Conservation (phyloP, 30 jellyfish, hydroid and myxozoan species). For the Cassiopea andromeda region DNA sequence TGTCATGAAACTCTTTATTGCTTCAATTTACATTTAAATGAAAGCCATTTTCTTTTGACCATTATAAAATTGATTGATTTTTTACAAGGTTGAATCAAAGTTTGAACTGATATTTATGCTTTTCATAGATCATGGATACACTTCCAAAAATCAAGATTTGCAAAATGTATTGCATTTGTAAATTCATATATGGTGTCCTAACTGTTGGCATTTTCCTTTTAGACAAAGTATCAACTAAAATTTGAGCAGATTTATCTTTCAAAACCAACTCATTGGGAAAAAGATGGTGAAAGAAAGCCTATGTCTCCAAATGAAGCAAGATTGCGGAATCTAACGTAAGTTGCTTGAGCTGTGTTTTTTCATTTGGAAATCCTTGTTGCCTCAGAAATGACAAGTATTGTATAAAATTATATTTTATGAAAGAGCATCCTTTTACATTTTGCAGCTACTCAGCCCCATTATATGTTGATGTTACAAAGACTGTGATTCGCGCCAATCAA, state of each 20-base stretch:
- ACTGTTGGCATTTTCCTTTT: neutral
- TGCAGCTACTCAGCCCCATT: slow-evolving; percentile 97
- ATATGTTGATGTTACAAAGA: slow-evolving; percentile 94
- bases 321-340: slow-evolving; percentile 95
- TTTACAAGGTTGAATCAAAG: too few relatives aligned
- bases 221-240: slow-evolving; percentile 95
- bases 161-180: too few relatives aligned
- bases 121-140: too few relatives aligned
- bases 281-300: slow-evolving; percentile 98
- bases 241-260: slow-evolving; percentile 98
- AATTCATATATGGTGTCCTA: too few relatives aligned
- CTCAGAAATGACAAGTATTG: too few relatives aligned
- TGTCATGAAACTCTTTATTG: too few relatives aligned
- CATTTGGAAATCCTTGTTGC: neutral
- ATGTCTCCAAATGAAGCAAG: slow-evolving; percentile 99
- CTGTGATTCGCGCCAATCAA: slow-evolving; percentile 83
- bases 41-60: too few relatives aligned
- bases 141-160: too few relatives aligned
- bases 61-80: too few relatives aligned
- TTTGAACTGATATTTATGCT: too few relatives aligned
- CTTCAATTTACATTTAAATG: too few relatives aligned
- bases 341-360: neutral
- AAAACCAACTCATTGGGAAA: slow-evolving; percentile 99
- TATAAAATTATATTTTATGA: too few relatives aligned
- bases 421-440: neutral